A percentile compares a stretch with the other conserved stretches of the same genome.
Conservation (phyloP, 2,113 vertebrate genomes). For the Solenodon paradoxus region DNA sequence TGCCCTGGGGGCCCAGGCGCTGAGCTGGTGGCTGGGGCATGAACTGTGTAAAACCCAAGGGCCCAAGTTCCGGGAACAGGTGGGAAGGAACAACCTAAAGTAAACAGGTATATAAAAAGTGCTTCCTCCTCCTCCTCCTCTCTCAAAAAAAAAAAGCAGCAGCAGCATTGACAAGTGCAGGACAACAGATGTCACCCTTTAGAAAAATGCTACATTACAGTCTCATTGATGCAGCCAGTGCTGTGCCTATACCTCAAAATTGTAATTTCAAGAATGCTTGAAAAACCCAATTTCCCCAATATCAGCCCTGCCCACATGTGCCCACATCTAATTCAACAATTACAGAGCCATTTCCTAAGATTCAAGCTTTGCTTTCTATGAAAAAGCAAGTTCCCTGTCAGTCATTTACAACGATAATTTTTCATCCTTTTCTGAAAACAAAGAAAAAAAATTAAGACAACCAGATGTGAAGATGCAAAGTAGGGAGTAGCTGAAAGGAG, state of each 20-base stretch:
- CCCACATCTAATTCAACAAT: neutral
- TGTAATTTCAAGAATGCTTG: neutral
- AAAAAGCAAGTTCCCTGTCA: neutral
- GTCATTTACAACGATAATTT: neutral
- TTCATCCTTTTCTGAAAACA: constrained; percentile 1
- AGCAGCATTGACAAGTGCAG: too few relatives aligned
- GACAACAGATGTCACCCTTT: neutral
- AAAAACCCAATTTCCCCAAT: neutral
- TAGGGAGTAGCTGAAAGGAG: neutral
- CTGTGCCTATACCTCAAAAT: accelerated
- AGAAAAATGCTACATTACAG: neutral
- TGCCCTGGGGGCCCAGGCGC: too few relatives aligned
- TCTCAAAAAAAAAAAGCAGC: neutral
- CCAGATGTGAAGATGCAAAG: neutral
- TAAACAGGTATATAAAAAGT: too few relatives aligned
- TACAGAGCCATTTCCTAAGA: neutral
- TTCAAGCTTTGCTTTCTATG: neutral
- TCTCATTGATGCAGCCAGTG: accelerated
- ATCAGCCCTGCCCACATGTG: neutral
- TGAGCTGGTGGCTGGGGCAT: too few relatives aligned
- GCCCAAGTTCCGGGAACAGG: too few relatives aligned
- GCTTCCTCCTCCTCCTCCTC: too few relatives aligned
- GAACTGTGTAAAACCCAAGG: too few relatives aligned
- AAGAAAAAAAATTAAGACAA: constrained; percentile 24
- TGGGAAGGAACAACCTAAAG: too few relatives aligned